Evolutionary conservation across 1,140 invertebrate species (phyloP), one percentile per base, ranked within the genome.

Genomic region (Drosophila gunungcola): DNA sequence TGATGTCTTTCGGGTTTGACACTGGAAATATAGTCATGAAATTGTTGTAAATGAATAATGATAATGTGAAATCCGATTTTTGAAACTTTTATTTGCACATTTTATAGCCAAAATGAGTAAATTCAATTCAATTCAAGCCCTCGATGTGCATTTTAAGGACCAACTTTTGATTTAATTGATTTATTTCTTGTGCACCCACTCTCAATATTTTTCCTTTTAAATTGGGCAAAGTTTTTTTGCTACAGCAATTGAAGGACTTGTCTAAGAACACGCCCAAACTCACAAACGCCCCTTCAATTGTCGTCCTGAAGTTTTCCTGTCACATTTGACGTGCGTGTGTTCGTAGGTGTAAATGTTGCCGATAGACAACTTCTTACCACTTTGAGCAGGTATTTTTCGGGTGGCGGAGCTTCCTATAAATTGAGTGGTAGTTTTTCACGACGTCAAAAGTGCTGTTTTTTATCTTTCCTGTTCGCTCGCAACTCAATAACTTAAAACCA

Each of bases 221-320:
- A 85, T 86, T 86, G 81, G 81, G 73, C 64, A 49, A 64, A 68
- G 63, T 58, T 67, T 76, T 76, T 74, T 76, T 67, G 32, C 11
- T 49, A 39, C 53, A 67, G 36, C 73, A 78, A 85, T 86, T 86
- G 80, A 78, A 76, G 73, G 80, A 49, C 55, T 61, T 74, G 60
- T 68, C 63, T 51, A 60, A 16, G 34, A 48, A 70, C 61, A 79
- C 77, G 61, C 77, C 68, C 68, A 39, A 12, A 42, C 46, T 25
- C 51, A 36, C 69, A 62, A 45, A 76, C 80, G 73, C 80, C 80
- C 72, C 51, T 41, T 42, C 80, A 84, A 84, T 84, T 80, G 80
- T 76, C 80, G 76, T 80, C 43, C 73, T 57, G 46, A 72, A 86
- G 82, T 82, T 78, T 67, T 56, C 60, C 61, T 78, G 78, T 85